phyloP scores from a whole-genome alignment of 2,888 invertebrate genomes.

The Lycophotia porphyrea region DNA sequence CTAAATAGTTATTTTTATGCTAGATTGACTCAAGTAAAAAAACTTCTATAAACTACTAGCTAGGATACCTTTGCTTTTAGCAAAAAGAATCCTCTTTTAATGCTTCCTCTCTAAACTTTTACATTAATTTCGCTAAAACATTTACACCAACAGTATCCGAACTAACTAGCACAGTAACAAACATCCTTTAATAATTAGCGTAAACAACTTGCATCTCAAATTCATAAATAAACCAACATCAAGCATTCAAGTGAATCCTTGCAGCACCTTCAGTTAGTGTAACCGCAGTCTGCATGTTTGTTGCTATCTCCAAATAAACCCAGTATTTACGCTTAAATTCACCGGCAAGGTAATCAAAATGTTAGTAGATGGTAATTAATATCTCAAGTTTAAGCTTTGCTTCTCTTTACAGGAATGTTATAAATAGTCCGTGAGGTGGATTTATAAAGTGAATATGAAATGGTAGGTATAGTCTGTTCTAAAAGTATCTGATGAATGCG shows the following conservation, averaged over 20 bases:
- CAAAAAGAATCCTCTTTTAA: neutral
- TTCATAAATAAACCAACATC: constrained; percentile 50
- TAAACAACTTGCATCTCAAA: constrained; percentile 21
- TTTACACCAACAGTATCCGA: neutral
- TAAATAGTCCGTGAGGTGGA: constrained; percentile 3
- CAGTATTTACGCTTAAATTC: constrained; percentile 44
- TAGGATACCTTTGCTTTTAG: neutral
- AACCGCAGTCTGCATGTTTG: constrained; percentile 49
- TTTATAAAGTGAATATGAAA: constrained; percentile 21
- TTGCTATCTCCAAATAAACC: constrained; percentile 44
- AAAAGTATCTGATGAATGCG: neutral
- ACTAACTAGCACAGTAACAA: neutral
- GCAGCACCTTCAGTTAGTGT: constrained; percentile 57
- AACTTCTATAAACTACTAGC: neutral
- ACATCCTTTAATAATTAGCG: constrained; percentile 16
- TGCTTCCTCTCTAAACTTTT: neutral
- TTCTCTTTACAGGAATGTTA: constrained; percentile 7
- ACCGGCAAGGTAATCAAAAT: constrained; percentile 43
- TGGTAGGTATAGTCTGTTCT: neutral
- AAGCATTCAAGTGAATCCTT: constrained; percentile 37
- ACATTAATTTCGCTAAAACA: neutral
- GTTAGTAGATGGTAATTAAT: constrained; percentile 44
- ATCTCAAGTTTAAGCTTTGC: constrained; percentile 31
- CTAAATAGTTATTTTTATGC: neutral
- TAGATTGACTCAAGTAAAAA: neutral